These are phyloP conservation scores for Halictus rubicundus DNA, from an alignment of 1,140 invertebrate species.

Conservation along the genomic window DNA sequence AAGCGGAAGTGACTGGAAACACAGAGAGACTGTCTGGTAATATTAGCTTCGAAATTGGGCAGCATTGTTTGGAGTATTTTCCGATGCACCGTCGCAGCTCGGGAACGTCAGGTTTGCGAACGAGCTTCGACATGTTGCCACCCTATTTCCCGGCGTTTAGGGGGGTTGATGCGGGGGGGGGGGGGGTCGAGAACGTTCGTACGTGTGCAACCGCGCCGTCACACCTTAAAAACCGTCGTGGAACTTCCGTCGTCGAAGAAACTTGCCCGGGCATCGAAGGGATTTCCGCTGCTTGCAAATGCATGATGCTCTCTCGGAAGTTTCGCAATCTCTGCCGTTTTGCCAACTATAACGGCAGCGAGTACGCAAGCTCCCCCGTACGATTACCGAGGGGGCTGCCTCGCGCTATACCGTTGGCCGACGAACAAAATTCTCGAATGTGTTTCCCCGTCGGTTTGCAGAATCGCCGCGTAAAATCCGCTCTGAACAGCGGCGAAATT, in stretches of 20 bases:
- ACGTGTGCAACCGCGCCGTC: conserved; percentile 6
- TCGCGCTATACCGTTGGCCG: not conserved
- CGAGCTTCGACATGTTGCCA: not conserved
- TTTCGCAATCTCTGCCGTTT: conserved; percentile 41
- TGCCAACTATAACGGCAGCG: not conserved
- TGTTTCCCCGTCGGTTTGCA: not conserved
- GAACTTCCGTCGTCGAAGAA: conserved; percentile 41
- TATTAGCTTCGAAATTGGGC: not conserved
- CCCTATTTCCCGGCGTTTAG: not conserved
- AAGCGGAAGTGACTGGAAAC: not conserved
- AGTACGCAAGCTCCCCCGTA: conserved; percentile 7
- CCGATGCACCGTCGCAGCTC: conserved; percentile 5
- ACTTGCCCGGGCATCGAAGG: conserved; percentile 34
- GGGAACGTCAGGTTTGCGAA: not conserved
- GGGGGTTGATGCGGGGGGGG: not conserved
- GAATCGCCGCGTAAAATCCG: not conserved
- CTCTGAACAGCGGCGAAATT: not conserved
- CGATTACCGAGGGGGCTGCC: conserved; percentile 7
- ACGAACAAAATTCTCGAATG: not conserved
- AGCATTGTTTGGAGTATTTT: not conserved
- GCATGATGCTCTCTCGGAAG: conserved; percentile 32
- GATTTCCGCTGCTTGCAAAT: conserved; percentile 45
- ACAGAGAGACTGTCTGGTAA: not conserved
- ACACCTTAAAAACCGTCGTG: conserved; percentile 35
- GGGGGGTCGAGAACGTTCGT: no score